These are phyloP conservation scores for Proisotoma minuta DNA, from an alignment of 2,888 invertebrate genomes.

Conservation along the genomic window DNA sequence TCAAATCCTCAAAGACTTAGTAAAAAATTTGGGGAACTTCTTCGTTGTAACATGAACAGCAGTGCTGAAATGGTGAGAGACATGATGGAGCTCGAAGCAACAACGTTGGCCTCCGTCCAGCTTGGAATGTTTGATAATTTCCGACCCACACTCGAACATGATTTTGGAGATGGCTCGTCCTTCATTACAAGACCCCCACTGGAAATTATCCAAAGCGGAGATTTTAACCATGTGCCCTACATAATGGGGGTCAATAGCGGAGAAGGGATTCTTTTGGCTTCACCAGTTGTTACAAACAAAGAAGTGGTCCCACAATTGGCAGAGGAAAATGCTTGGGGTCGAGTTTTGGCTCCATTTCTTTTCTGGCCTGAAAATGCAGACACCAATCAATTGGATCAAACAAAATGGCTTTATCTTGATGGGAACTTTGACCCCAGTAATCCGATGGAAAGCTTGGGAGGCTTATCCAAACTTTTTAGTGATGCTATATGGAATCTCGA, in stretches of 20 bases:
- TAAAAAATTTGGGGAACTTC: background rate
- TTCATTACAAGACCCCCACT: background rate
- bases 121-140: background rate
- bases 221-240: background rate
- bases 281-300: background rate
- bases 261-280: background rate
- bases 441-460: background rate
- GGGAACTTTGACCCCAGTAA: background rate
- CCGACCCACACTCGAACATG: slow-evolving; percentile 3
- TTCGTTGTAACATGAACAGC: background rate
- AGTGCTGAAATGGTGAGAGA: slow-evolving; percentile 1
- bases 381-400: background rate
- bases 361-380: background rate
- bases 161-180: background rate
- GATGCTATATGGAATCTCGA: background rate
- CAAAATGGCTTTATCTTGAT: background rate
- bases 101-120: background rate
- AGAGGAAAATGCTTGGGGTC: background rate
- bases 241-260: background rate
- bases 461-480: background rate
- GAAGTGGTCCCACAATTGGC: background rate
- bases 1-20: background rate
- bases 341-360: background rate
- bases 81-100: background rate
- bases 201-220: background rate